Percentiles rank a stretch among this genome's conserved stretches.
Conservation (phyloP, 2,113 vertebrate species). For the Fulica atra region DNA sequence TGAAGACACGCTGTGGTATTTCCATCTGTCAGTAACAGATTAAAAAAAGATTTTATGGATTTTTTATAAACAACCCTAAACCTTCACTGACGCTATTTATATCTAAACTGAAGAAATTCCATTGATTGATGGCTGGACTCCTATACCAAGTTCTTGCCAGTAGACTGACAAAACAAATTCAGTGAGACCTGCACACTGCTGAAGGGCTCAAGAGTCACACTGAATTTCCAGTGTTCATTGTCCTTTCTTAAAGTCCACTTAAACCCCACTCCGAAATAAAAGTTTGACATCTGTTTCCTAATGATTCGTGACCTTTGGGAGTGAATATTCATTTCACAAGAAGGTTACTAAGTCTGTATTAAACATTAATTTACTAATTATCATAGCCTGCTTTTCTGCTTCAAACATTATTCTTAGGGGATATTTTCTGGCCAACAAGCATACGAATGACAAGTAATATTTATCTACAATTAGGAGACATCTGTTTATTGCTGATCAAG, state of each 20-base stretch:
- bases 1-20: conserved; percentile 27
- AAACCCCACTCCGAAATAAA: not conserved
- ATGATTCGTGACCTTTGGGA: not conserved
- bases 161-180: not conserved
- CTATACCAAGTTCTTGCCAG: conserved; percentile 14
- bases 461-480: not conserved
- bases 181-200: not conserved
- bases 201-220: not conserved
- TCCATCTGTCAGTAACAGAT: conserved; percentile 53
- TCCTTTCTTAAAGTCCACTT: not conserved
- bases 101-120: conserved; percentile 15
- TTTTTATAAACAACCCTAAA: conserved; percentile 25
- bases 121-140: not conserved
- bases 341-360: not conserved
- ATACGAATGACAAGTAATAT: not conserved
- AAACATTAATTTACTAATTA: not conserved
- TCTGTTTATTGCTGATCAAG: not conserved
- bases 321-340: not conserved
- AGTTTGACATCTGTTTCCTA: not conserved
- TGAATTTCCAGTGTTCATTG: not conserved
- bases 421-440: not conserved
- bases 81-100: conserved; percentile 40
- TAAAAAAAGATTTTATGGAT: conserved; percentile 36
- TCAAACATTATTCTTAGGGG: not conserved
- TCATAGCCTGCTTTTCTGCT: not conserved